A percentile compares a stretch with the other conserved stretches of the same genome.
Evolutionary conservation across 2,113 vertebrate genomes (phyloP).

Genomic region (Oryzias celebensis): DNA sequence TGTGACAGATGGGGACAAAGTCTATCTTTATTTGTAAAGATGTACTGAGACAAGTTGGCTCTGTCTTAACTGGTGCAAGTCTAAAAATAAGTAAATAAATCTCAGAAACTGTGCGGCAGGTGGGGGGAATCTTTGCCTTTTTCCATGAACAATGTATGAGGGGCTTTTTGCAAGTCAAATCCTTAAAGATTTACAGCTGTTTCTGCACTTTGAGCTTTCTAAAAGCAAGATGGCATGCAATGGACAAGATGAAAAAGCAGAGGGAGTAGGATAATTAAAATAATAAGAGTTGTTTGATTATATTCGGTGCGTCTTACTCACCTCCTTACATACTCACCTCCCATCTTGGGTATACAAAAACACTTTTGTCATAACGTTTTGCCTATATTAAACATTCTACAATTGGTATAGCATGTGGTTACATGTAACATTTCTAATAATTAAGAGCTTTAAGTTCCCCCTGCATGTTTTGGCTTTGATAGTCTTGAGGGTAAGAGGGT

Average conservation of each 20-base stretch:
- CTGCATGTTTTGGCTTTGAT: conserved; percentile 62
- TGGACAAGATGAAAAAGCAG: conserved; percentile 47
- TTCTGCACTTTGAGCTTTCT: conserved; percentile 65
- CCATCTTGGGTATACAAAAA: conserved; percentile 36
- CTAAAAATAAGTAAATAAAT: conserved; percentile 90
- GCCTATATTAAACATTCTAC: conserved; percentile 24
- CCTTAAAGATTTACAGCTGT: conserved; percentile 76
- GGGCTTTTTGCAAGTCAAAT: conserved; percentile 98
- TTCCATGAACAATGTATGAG: conserved; percentile 99
- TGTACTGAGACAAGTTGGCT: conserved; percentile 90
- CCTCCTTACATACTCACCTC: conserved; percentile 19
- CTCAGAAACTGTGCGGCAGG: conserved; percentile 85
- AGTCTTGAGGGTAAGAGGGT: conserved; percentile 67
- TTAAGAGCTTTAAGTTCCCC: conserved; percentile 64
- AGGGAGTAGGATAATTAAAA: conserved; percentile 58
- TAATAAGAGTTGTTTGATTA: conserved; percentile 50
- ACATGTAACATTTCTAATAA: conserved; percentile 61
- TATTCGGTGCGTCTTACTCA: conserved; percentile 27
- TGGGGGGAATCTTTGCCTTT: conserved; percentile 66
- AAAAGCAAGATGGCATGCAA: conserved; percentile 53
- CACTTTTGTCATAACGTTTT: conserved; percentile 21
- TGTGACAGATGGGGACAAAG: conserved; percentile 93
- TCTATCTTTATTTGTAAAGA: conserved; percentile 95
- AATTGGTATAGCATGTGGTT: conserved; percentile 44
- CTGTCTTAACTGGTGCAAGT: conserved; percentile 88